These are phyloP conservation scores for Gopherus evgoodei DNA, from an alignment of 2,113 vertebrate genomes.

Conservation along the genomic window DNA sequence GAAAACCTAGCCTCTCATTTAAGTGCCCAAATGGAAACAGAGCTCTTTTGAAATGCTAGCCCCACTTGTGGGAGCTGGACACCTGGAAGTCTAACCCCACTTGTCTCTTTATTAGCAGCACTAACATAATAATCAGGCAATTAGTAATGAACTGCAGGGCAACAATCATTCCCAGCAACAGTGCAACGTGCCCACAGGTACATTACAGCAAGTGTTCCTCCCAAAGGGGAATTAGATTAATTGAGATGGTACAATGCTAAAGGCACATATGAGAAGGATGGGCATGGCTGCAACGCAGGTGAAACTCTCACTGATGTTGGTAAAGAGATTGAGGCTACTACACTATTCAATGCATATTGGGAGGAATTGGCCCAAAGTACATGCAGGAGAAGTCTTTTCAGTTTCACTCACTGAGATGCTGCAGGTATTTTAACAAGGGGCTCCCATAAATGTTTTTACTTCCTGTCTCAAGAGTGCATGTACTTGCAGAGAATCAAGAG, in stretches of 20 bases:
- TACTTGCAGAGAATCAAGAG: background rate
- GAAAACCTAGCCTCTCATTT: slow-evolving; percentile 19
- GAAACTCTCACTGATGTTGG: background rate
- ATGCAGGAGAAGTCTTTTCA: background rate
- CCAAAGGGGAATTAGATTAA: background rate
- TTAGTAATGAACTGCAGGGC: slow-evolving; percentile 10
- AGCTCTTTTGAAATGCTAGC: background rate
- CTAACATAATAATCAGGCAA: slow-evolving; percentile 10
- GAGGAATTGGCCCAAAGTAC: background rate
- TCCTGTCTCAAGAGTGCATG: background rate
- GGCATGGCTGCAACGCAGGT: background rate
- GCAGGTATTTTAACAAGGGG: background rate
- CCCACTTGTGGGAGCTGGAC: background rate
- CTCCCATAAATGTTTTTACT: background rate
- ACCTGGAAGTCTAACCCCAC: background rate
- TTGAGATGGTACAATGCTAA: background rate
- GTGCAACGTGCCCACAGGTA: background rate
- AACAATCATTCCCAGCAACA: background rate
- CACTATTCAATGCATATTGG: background rate
- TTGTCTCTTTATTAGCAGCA: background rate
- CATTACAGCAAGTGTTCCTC: background rate
- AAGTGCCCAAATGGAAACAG: background rate
- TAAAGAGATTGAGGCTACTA: background rate
- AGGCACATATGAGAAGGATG: background rate
- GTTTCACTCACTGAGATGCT: background rate